These are phyloP conservation scores for Octomys mimax DNA, from an alignment of 2,797 vertebrate genomes.

Conservation along the genomic window DNA sequence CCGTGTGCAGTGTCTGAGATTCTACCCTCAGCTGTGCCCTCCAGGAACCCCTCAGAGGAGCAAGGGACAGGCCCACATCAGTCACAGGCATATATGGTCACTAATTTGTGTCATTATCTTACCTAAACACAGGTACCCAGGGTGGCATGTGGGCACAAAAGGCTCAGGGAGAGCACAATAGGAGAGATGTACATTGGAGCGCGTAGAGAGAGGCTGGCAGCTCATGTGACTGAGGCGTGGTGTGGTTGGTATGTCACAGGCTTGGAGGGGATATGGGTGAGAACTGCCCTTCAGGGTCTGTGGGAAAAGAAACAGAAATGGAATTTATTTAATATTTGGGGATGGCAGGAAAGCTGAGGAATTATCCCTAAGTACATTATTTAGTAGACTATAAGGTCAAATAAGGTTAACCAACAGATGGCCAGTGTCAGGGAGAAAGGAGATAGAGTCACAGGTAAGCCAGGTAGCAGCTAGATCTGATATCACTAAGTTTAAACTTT, in stretches of 20 bases:
- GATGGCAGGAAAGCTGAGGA: background rate
- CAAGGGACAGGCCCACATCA: background rate
- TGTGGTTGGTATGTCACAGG: background rate
- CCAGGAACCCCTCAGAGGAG: background rate
- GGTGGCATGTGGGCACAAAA: background rate
- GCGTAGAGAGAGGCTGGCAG: background rate
- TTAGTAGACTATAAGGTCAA: background rate
- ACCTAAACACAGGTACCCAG: background rate
- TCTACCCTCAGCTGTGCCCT: background rate
- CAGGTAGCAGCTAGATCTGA: background rate
- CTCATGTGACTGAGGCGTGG: background rate
- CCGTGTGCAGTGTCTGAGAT: background rate
- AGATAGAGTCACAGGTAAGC: background rate
- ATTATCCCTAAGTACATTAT: background rate
- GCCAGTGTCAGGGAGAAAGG: background rate
- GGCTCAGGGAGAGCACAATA: background rate
- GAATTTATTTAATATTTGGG: slow-evolving; percentile 41
- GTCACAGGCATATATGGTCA: background rate
- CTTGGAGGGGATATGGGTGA: background rate
- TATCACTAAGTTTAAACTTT: background rate
- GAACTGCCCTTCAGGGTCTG: background rate
- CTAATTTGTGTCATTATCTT: background rate
- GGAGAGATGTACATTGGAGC: background rate
- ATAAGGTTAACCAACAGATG: background rate
- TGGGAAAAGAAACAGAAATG: slow-evolving; percentile 17